A percentile compares a stretch with the other conserved stretches of the same genome.
Conservation (phyloP, 2,888 invertebrate genomes). For the Artemia sinica region DNA sequence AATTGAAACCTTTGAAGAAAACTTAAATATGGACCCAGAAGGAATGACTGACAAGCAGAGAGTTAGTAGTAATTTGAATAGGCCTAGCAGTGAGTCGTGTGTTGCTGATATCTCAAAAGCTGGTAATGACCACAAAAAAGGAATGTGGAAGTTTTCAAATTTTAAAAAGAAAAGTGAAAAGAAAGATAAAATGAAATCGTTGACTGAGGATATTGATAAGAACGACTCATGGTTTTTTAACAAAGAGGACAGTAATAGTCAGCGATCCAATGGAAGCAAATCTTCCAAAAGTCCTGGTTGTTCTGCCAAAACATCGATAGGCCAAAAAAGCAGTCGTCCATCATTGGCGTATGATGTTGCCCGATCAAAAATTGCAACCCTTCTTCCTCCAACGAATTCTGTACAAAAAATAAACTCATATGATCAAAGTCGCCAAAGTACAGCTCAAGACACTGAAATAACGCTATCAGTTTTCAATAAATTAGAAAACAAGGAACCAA, state of each 20-base stretch:
- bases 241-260: conserved; percentile 4
- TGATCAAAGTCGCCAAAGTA: background rate
- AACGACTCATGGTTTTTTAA: background rate
- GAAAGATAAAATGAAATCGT: too few relatives aligned
- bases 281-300: background rate
- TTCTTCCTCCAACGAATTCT: background rate
- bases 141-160: too few relatives aligned
- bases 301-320: background rate
- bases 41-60: too few relatives aligned
- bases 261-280: background rate
- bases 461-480: too few relatives aligned
- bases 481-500: background rate
- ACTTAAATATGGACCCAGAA: too few relatives aligned
- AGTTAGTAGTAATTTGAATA: too few relatives aligned
- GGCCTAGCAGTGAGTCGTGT: too few relatives aligned
- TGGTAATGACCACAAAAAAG: too few relatives aligned
- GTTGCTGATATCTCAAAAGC: too few relatives aligned
- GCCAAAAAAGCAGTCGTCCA: background rate
- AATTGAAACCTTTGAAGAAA: too few relatives aligned
- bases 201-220: too few relatives aligned
- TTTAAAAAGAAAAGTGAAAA: too few relatives aligned
- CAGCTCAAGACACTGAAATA: background rate
- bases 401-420: background rate
- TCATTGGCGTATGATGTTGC: background rate
- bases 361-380: background rate